Evolutionary conservation across 2,113 vertebrate species (phyloP).

Genomic region (Picathartes gymnocephalus): DNA sequence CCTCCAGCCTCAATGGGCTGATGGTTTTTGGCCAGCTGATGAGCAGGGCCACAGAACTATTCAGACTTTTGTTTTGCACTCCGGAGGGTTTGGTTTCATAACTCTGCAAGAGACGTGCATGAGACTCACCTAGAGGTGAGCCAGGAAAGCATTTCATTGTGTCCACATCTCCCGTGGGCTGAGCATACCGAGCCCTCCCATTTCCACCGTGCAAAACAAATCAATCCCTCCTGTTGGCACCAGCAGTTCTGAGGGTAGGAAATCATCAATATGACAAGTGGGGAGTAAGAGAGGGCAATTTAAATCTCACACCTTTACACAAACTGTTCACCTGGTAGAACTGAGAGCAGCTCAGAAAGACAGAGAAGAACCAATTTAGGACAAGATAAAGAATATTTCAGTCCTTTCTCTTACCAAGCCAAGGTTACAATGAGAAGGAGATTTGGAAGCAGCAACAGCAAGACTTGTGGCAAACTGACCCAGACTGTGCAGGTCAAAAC

Average conservation of each 20-base stretch:
- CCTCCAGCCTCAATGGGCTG: not conserved
- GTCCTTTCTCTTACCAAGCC: not conserved
- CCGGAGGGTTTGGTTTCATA: not conserved
- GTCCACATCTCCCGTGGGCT: not conserved
- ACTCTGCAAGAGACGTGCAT: not conserved
- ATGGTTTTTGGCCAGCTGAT: not conserved
- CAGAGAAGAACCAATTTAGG: not conserved
- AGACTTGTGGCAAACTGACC: not conserved
- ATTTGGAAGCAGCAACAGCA: not conserved
- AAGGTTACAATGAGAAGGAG: not conserved
- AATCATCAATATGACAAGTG: not conserved
- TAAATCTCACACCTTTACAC: not conserved
- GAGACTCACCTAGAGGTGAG: conserved; percentile 11
- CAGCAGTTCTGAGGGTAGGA: not conserved
- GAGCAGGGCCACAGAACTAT: not conserved
- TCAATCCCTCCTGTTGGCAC: not conserved
- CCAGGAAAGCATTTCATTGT: not conserved
- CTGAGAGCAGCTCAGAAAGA: not conserved
- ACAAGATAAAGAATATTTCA: not conserved
- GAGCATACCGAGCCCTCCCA: not conserved
- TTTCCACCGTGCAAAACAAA: not conserved
- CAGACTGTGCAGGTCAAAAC: not conserved
- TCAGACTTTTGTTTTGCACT: not conserved
- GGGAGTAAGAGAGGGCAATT: not conserved
- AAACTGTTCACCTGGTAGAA: not conserved